Evolutionary conservation across 2,888 invertebrate genomes (phyloP).

Genomic region (Acanthosepion lycidas): DNA sequence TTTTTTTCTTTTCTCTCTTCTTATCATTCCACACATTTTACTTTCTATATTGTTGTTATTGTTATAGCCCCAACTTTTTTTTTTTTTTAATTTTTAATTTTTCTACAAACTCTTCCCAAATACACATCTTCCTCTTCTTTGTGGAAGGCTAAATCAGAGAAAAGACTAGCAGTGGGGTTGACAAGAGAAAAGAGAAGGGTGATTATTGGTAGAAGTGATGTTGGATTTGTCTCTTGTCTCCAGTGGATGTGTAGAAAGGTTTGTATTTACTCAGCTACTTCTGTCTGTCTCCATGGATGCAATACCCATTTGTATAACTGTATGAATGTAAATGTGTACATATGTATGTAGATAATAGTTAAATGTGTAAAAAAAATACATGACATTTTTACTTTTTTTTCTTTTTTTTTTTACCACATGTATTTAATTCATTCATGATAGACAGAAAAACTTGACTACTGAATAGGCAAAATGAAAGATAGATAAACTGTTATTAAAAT

Average conservation of each 20-base stretch:
- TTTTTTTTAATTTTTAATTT: no score
- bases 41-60: neutral
- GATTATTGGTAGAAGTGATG: neutral
- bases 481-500: no score
- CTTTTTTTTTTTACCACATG: neutral
- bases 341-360: neutral
- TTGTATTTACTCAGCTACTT: neutral
- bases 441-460: no score
- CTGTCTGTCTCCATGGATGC: neutral
- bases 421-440: neutral
- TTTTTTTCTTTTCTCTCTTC: neutral
- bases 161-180: neutral
- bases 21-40: neutral
- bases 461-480: no score
- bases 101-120: slow-evolving; percentile 9
- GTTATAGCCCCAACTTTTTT: neutral
- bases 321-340: neutral
- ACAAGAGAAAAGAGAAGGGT: neutral
- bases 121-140: neutral
- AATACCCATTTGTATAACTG: neutral
- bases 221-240: slow-evolving; percentile 33
- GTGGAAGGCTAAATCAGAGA: neutral
- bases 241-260: neutral
- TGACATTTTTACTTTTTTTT: neutral
- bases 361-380: neutral